Evolutionary conservation across 2,797 vertebrate species (phyloP).

Genomic region (Zonotrichia albicollis): DNA sequence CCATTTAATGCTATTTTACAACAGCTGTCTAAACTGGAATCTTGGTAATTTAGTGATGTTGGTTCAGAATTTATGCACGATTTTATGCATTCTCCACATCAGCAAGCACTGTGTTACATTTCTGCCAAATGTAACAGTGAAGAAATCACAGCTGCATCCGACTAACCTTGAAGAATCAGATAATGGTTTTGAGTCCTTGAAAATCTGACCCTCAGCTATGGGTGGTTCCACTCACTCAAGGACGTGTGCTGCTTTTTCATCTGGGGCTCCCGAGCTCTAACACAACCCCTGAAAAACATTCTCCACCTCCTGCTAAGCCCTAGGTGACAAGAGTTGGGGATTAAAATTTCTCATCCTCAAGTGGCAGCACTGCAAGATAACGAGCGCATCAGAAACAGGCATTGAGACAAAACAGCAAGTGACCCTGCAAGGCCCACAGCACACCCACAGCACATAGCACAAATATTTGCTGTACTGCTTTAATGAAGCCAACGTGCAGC

Average conservation of each 20-base stretch:
- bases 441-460: neutral
- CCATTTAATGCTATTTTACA: neutral
- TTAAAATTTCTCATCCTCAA: conserved; percentile 20
- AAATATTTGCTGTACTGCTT: neutral
- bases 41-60: neutral
- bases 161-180: neutral
- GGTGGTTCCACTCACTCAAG: neutral
- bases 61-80: neutral
- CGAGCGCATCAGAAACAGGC: neutral
- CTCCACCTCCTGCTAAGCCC: neutral
- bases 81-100: neutral
- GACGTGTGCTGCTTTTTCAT: neutral
- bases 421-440: neutral
- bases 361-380: conserved; percentile 5
- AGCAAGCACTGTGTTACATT: neutral
- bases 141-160: neutral
- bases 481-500: neutral
- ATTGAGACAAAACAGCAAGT: conserved; percentile 11
- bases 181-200: neutral
- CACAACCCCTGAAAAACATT: neutral
- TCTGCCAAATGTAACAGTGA: neutral
- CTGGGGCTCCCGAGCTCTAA: neutral
- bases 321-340: neutral
- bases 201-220: neutral
- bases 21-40: neutral